Evolutionary conservation across 2,113 vertebrate species (phyloP).

Genomic region (Rhadina sibilatrix): DNA sequence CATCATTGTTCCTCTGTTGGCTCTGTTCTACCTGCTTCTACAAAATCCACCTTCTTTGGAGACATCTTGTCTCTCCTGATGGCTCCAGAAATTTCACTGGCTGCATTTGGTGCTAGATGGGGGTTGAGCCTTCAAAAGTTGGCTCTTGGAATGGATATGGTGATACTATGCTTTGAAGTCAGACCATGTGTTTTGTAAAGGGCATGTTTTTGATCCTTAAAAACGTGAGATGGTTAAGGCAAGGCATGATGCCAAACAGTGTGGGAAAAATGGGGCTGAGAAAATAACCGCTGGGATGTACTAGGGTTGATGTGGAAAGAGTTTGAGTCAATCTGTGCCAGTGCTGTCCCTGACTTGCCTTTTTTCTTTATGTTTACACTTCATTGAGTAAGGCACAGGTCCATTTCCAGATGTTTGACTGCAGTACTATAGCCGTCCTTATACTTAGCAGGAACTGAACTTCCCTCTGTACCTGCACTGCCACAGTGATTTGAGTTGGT

Average conservation of each 20-base stretch:
- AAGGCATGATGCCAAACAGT: background rate
- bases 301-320: background rate
- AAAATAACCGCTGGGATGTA: background rate
- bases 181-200: background rate
- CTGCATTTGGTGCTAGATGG: background rate
- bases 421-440: background rate
- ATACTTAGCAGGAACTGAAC: background rate
- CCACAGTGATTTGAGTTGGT: background rate
- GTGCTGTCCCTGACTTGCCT: background rate
- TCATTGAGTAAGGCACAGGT: background rate
- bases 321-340: background rate
- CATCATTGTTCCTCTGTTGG: fast-evolving
- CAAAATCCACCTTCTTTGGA: background rate
- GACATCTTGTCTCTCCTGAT: background rate
- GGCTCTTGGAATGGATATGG: background rate
- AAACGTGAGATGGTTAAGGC: background rate
- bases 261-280: background rate
- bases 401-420: background rate
- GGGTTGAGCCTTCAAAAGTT: background rate
- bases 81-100: background rate
- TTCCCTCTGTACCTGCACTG: background rate
- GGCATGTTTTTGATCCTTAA: background rate
- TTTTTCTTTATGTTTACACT: background rate
- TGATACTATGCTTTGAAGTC: background rate
- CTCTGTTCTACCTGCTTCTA: background rate